Evolutionary conservation across 2,113 vertebrate genomes (phyloP).

Genomic region (Willisornis vidua): DNA sequence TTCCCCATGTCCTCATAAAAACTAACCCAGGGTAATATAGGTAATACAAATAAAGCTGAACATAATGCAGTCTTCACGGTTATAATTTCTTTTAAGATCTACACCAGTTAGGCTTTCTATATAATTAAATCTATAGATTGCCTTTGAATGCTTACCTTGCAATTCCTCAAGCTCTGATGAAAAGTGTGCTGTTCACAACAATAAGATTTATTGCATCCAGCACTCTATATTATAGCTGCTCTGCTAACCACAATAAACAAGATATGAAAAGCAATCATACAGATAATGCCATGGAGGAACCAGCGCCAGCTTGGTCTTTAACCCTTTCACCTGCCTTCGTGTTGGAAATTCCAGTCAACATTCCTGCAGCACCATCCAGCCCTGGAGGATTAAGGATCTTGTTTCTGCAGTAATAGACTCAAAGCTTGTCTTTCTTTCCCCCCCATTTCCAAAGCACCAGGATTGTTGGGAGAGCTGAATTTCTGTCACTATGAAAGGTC

Average conservation of each 20-base stretch:
- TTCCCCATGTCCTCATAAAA: background rate
- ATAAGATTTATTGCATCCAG: conserved; percentile 72
- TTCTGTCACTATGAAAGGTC: background rate
- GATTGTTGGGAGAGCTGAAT: background rate
- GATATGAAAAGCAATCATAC: conserved; percentile 72
- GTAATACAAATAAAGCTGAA: background rate
- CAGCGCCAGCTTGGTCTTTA: conserved; percentile 23
- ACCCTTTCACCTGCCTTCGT: conserved; percentile 41
- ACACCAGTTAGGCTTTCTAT: conserved; percentile 9
- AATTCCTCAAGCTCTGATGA: conserved; percentile 49
- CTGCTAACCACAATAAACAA: conserved; percentile 71
- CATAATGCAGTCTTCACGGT: background rate
- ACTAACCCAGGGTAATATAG: background rate
- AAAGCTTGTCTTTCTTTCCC: background rate
- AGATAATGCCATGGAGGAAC: conserved; percentile 53
- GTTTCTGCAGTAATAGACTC: background rate
- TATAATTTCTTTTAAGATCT: conserved; percentile 31
- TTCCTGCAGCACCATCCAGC: background rate
- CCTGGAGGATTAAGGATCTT: background rate
- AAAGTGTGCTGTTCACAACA: conserved; percentile 8
- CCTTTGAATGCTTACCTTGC: conserved; percentile 64
- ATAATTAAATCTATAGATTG: conserved; percentile 62
- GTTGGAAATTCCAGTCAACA: background rate
- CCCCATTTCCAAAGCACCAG: background rate
- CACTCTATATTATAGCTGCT: conserved; percentile 62